These are phyloP conservation scores for Antennarius striatus DNA, from an alignment of 2,113 vertebrate species.

Conservation along the genomic window DNA sequence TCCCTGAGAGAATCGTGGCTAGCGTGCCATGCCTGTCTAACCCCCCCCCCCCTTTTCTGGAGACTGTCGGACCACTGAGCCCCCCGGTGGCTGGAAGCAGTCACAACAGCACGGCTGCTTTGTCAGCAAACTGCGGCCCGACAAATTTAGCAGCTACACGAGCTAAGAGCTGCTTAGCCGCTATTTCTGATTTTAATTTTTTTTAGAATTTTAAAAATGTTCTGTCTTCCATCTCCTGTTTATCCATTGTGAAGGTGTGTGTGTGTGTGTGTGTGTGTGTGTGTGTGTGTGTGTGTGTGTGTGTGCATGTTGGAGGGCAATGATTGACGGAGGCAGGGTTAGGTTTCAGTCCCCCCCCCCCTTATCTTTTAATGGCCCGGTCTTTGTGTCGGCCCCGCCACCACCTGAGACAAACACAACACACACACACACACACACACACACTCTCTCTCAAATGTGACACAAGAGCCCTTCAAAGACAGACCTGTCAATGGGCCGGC, in stretches of 20 bases:
- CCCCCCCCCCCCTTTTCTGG: not conserved
- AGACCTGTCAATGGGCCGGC: constrained; percentile 68
- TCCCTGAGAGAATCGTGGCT: constrained; percentile 25
- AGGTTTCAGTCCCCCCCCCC: constrained; percentile 73
- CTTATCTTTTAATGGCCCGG: constrained; percentile 82
- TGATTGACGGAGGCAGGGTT: constrained; percentile 74
- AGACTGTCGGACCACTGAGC: constrained; percentile 43
- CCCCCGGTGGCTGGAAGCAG: constrained; percentile 58
- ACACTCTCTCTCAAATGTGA: constrained; percentile 22
- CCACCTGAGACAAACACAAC: constrained; percentile 73
- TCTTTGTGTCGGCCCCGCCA: constrained; percentile 74
- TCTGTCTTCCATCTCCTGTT: constrained; percentile 27
- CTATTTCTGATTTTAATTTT: constrained; percentile 8
- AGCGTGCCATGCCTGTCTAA: constrained; percentile 9
- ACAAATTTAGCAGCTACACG: constrained; percentile 24
- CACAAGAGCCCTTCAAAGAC: constrained; percentile 69
- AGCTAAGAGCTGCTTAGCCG: constrained; percentile 2
- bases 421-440: constrained; percentile 25
- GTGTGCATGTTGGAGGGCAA: constrained; percentile 11
- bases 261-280: not conserved
- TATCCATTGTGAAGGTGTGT: constrained; percentile 29
- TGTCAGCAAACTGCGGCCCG: constrained; percentile 51
- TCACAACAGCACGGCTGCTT: constrained; percentile 28
- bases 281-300: not conserved
- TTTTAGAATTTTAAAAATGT: too few species aligned